Conservation (phyloP, 1,140 invertebrate genomes). For the Polyergus mexicanus region DNA sequence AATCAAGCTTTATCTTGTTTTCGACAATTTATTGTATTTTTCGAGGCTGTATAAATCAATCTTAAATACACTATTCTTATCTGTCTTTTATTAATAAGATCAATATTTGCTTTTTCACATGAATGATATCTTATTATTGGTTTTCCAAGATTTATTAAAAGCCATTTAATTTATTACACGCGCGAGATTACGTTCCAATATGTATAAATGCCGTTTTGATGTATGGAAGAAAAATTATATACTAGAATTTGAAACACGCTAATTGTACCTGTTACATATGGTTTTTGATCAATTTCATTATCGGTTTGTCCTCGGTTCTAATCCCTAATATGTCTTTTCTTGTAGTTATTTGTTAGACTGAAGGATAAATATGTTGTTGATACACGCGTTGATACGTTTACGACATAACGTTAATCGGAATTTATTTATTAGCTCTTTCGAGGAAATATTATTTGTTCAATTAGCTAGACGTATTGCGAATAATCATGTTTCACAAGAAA, state of each 20-base stretch:
- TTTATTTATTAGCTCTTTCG: slow-evolving; percentile 18
- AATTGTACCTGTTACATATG: neutral
- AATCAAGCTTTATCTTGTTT: neutral
- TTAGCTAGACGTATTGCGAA: neutral
- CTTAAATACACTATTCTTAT: neutral
- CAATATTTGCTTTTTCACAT: neutral
- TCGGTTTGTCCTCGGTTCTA: neutral
- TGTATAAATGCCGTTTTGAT: neutral
- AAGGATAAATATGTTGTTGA: neutral
- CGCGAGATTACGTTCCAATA: neutral
- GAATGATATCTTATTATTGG: neutral
- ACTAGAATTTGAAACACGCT: neutral
- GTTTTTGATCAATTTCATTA: slow-evolving; percentile 12
- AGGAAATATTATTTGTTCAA: neutral
- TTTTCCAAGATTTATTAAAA: neutral
- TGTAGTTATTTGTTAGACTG: neutral
- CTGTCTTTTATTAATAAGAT: neutral
- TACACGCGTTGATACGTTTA: neutral
- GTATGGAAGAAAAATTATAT: neutral
- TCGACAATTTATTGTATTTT: neutral
- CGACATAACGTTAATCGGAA: neutral
- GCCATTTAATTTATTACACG: neutral
- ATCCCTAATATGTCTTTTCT: neutral
- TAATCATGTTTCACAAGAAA: slow-evolving; percentile 1
- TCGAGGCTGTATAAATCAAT: neutral